Conservation (phyloP, 2,888 invertebrate species). For the Cremastinae sp. region DNA sequence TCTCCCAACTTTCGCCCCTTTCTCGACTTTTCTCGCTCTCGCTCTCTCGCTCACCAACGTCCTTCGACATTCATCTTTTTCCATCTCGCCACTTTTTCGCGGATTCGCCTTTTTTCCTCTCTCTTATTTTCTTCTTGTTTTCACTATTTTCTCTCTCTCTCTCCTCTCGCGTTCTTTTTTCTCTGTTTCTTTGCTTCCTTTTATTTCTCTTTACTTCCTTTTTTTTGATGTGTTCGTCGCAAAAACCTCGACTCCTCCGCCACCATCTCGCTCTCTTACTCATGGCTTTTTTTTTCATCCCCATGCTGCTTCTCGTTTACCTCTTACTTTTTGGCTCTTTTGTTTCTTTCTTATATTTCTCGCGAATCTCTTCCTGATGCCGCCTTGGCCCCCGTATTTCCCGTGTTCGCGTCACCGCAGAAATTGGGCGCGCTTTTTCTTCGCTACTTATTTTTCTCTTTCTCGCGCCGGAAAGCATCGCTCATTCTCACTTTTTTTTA, state of each 20-base stretch:
- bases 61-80: constrained; percentile 32
- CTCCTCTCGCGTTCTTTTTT: constrained; percentile 17
- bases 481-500: constrained; percentile 23
- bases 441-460: neutral
- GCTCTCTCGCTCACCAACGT: constrained; percentile 40
- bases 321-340: constrained; percentile 49
- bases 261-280: constrained; percentile 28
- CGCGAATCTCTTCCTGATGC: constrained; percentile 52
- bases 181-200: constrained; percentile 16
- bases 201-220: constrained; percentile 16
- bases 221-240: constrained; percentile 1
- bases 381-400: constrained; percentile 76
- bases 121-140: constrained; percentile 4
- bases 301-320: constrained; percentile 6
- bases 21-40: constrained; percentile 41
- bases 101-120: constrained; percentile 44
- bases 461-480: constrained; percentile 60
- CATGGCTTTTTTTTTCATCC: constrained; percentile 16
- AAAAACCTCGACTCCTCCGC: constrained; percentile 1
- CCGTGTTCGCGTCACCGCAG: constrained; percentile 66
- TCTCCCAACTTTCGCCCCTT: constrained; percentile 58
- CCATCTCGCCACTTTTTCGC: constrained; percentile 36
- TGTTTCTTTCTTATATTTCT: constrained; percentile 43
- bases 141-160: constrained; percentile 27
- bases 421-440: constrained; percentile 74